Conservation (phyloP, 2,888 invertebrate genomes). For the Pheosia tremula region DNA sequence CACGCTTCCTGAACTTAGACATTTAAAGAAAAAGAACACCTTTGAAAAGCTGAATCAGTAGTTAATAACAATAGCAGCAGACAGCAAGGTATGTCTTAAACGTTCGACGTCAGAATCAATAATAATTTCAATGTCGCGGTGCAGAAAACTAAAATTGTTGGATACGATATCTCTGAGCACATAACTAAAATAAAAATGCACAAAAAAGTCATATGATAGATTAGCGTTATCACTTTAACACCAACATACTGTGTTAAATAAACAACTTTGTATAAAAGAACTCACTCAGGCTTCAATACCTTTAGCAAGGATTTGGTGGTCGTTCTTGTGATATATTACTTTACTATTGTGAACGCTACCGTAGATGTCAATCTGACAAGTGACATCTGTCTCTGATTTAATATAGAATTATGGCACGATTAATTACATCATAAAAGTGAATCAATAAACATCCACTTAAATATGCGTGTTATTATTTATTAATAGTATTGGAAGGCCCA, state of each 20-base stretch:
- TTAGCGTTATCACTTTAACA: conserved; percentile 24
- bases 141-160: conserved; percentile 17
- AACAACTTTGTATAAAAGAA: neutral
- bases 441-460: no score
- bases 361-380: no score
- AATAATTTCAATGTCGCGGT: neutral
- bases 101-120: neutral
- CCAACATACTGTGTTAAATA: neutral
- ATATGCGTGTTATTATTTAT: no score
- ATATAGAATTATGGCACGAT: no score
- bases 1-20: neutral
- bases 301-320: neutral
- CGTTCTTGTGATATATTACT: no score
- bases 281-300: neutral
- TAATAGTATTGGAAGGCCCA: no score
- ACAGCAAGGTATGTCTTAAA: neutral
- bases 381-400: no score
- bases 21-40: neutral
- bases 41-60: neutral
- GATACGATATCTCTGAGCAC: conserved; percentile 28
- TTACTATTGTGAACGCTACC: no score
- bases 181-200: conserved; percentile 22
- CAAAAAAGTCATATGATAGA: conserved; percentile 20
- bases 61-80: neutral
- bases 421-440: no score